A percentile compares a stretch with the other conserved stretches of the same genome.
phyloP scores from a whole-genome alignment of 2,113 vertebrate genomes.

The Gasterosteus aculeatus region DNA sequence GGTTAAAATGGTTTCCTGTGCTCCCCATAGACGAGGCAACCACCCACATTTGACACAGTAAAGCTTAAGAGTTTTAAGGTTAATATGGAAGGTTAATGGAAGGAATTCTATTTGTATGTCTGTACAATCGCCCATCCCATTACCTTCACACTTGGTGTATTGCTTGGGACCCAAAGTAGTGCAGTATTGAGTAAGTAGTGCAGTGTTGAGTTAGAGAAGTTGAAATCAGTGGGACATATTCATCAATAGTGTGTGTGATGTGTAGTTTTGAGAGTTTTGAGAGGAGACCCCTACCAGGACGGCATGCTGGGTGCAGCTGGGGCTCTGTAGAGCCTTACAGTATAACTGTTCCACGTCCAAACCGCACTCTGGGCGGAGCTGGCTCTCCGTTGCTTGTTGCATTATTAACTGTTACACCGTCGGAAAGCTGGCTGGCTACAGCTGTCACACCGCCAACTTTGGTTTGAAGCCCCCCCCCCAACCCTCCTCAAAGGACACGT shows the following conservation, averaged over 20 bases:
- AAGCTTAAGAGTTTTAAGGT: neutral
- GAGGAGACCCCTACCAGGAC: neutral
- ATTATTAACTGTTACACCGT: neutral
- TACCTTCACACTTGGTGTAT: neutral
- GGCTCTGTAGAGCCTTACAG: neutral
- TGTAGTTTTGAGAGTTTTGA: neutral
- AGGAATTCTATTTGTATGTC: neutral
- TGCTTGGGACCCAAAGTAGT: neutral
- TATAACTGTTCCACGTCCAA: neutral
- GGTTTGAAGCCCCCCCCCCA: neutral
- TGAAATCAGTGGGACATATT: neutral
- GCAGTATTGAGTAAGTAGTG: neutral
- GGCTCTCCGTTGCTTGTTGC: neutral
- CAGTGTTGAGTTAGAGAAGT: neutral
- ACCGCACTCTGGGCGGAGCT: neutral
- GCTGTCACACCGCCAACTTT: neutral
- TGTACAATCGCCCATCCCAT: neutral
- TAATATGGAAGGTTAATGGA: neutral
- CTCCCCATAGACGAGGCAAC: constrained; percentile 7
- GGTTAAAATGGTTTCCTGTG: constrained; percentile 4
- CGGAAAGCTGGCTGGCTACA: neutral
- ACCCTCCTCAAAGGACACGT: neutral
- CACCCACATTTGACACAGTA: neutral
- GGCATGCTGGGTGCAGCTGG: neutral
- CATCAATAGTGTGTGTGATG: neutral